phyloP scores from a whole-genome alignment of 2,888 invertebrate genomes.

The Idaea dimidiata region DNA sequence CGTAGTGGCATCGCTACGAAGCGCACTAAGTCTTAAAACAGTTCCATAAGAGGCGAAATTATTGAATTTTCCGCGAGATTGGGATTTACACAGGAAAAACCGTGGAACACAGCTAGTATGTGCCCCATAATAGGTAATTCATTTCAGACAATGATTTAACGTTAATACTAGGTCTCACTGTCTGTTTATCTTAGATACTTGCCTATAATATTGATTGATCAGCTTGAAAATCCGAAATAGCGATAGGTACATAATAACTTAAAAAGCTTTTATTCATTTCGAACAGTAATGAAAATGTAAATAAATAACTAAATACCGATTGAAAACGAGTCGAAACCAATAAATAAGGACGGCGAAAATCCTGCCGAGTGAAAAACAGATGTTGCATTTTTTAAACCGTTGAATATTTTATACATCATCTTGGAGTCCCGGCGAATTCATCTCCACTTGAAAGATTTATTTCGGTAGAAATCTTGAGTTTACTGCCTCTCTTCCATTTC shows the following conservation, averaged over 20 bases:
- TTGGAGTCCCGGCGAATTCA: conserved; percentile 68
- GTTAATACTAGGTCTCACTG: too few relatives aligned
- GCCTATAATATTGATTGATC: neutral
- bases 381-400: conserved; percentile 65
- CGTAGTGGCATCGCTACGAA: too few relatives aligned
- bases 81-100: too few relatives aligned
- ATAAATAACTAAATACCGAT: conserved; percentile 25
- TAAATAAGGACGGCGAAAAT: conserved; percentile 40
- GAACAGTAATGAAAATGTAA: conserved; percentile 19
- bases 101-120: too few relatives aligned
- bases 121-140: too few relatives aligned
- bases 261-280: conserved; percentile 1
- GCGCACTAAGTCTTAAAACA: too few relatives aligned
- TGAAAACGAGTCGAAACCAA: conserved; percentile 30
- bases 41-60: too few relatives aligned
- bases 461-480: conserved; percentile 66
- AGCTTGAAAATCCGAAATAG: neutral
- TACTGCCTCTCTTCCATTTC: conserved; percentile 40
- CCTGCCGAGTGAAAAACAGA: conserved; percentile 60
- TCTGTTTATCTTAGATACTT: too few relatives aligned
- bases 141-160: too few relatives aligned
- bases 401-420: conserved; percentile 78
- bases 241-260: neutral
- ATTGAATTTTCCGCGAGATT: too few relatives aligned
- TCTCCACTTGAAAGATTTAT: conserved; percentile 75